Base-by-base conservation (phyloP, 2,113 vertebrate species). In the Myotis lucifugus region DNA sequence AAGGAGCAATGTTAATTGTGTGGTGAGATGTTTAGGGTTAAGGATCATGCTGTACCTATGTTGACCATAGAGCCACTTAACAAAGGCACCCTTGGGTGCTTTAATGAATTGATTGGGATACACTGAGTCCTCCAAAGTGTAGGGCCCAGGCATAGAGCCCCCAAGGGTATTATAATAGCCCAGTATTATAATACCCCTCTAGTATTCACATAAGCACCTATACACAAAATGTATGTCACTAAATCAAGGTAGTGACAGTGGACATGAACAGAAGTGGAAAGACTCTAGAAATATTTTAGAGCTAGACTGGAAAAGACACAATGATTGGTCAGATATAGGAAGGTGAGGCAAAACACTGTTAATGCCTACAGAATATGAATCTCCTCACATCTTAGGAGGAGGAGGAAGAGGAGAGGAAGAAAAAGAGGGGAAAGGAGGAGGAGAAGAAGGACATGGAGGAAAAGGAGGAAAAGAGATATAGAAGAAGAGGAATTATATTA, bases 381-480 rank as follows among this genome's bases (percentile, higher is more conserved):
- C 67, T 37, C n/a, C 48, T 11, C 13, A 40, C 11, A 56, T 67
- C 13, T 21, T 61, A n/a, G 48, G 42, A 52, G 1, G 11, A 73
- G 19, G 6, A 59, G 0, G 19, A 42, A 3, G 6, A 11, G 1
- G 10, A 50, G 4, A 0, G 50, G 1, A 13, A 66, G 4, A 0
- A 66, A 40, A 5, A 72, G 11, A 66, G 34, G 34, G 8, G 70
- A 23, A 14, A 0, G 0, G 32, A 73, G 8, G 13, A 1, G 0
- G n/a, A 69, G 59, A 6, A 17, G 50, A 88, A 95, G 72, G 27
- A 4, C 6, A 94, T 83, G 40, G 8, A 82, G 77, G 69, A 17
- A 85, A 40, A 17, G 54, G 19, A 18, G 37, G 34, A 25, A 19
- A 88, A 70, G 19, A 34, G 1, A 37, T 6, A 4, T 40, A 88